phyloP scores from a whole-genome alignment of 2,113 vertebrate genomes.

The Mugil cephalus region DNA sequence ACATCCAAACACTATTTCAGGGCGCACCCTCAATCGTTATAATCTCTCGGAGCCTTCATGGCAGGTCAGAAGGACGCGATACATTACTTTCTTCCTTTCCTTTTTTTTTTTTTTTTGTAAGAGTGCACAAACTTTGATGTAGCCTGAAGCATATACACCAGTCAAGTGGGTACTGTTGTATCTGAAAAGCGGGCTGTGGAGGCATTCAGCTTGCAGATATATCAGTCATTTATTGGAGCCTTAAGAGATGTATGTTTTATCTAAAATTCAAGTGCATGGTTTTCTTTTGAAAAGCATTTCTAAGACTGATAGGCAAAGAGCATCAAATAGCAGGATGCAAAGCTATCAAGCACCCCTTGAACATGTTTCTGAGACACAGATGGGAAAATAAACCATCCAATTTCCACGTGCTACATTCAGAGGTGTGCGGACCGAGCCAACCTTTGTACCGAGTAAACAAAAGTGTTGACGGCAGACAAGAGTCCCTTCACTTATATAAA shows the following conservation, averaged over 20 bases:
- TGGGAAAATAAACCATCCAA: conserved; percentile 16
- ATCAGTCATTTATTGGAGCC: conserved; percentile 44
- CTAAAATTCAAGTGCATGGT: conserved; percentile 35
- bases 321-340: conserved; percentile 36
- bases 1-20: conserved; percentile 55
- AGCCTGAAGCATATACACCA: conserved; percentile 48
- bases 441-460: background rate
- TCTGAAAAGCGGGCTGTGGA: conserved; percentile 48
- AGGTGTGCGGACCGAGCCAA: background rate
- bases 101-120: conserved; percentile 39
- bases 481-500: background rate
- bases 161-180: conserved; percentile 55
- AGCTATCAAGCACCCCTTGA: conserved; percentile 35
- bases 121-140: conserved; percentile 60
- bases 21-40: conserved; percentile 45
- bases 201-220: conserved; percentile 49
- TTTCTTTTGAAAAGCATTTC: conserved; percentile 51
- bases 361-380: conserved; percentile 32
- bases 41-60: conserved; percentile 47
- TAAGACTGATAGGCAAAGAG: conserved; percentile 32
- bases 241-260: conserved; percentile 48
- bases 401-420: conserved; percentile 21
- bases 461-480: conserved; percentile 11
- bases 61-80: conserved; percentile 49
- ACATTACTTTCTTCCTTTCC: too few species aligned